A percentile compares a stretch with the other conserved stretches of the same genome.
Evolutionary conservation across 2,888 invertebrate genomes (phyloP).

Genomic region (Ditula angustiorana): DNA sequence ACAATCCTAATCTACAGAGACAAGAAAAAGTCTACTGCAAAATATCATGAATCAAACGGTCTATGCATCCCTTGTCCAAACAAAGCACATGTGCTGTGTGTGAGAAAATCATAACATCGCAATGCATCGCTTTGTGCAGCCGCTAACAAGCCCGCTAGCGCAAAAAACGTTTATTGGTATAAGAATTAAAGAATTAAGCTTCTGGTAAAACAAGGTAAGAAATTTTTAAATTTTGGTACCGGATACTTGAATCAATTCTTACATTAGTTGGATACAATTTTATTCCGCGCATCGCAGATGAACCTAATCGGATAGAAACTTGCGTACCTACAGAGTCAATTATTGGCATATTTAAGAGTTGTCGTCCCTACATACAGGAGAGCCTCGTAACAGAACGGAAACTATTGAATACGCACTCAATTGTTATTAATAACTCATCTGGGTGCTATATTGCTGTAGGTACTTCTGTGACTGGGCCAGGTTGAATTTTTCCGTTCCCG

Average conservation of each 20-base stretch:
- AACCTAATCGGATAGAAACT: background rate
- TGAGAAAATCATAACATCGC: slow-evolving; percentile 76
- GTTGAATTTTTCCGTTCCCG: too few species aligned
- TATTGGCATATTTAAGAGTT: background rate
- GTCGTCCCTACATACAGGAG: background rate
- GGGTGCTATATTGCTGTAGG: background rate
- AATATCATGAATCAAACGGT: slow-evolving; percentile 36
- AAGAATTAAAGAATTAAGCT: slow-evolving; percentile 24
- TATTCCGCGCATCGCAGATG: too few species aligned
- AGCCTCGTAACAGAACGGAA: background rate
- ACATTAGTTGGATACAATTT: too few species aligned
- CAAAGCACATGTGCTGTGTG: slow-evolving; percentile 69
- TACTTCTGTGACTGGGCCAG: too few species aligned
- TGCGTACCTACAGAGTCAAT: background rate
- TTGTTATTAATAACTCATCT: background rate
- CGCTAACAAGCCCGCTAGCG: slow-evolving; percentile 47
- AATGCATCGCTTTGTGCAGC: slow-evolving; percentile 67
- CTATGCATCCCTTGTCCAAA: slow-evolving; percentile 52
- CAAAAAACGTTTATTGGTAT: slow-evolving; percentile 38
- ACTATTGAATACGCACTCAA: background rate
- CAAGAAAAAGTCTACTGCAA: background rate
- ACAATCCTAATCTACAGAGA: background rate
- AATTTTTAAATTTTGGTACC: background rate
- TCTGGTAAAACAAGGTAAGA: background rate
- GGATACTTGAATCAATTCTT: too few species aligned